A percentile compares a stretch with the other conserved stretches of the same genome.
Evolutionary conservation across 1,140 invertebrate genomes (phyloP).

Genomic region (Penaeus japonicus): DNA sequence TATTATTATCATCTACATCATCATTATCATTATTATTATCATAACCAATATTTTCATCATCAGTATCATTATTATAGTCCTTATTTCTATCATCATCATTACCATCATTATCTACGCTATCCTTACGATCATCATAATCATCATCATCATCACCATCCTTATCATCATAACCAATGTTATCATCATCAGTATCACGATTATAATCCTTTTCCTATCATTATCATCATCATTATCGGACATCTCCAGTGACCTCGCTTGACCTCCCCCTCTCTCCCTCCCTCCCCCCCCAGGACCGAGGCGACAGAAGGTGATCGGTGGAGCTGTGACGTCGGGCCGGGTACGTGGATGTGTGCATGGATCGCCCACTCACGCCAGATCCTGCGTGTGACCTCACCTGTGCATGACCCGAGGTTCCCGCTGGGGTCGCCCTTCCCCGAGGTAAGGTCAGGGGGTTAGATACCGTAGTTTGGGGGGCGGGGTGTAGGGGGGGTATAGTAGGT

Average conservation of each 20-base stretch:
- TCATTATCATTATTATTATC: too few species aligned
- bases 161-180: too few species aligned
- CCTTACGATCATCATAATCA: too few species aligned
- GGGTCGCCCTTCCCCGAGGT: constrained; percentile 63
- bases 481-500: not conserved
- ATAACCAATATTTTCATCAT: too few species aligned
- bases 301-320: constrained; percentile 10
- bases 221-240: too few species aligned
- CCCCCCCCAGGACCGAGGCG: not conserved
- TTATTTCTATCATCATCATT: too few species aligned
- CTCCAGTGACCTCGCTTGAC: not conserved
- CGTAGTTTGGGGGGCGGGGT: not conserved
- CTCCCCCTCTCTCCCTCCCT: not conserved
- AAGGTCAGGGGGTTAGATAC: not conserved
- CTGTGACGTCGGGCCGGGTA: constrained; percentile 58
- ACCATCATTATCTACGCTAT: too few species aligned
- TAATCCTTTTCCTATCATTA: too few species aligned
- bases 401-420: constrained; percentile 66
- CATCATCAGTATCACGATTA: too few species aligned
- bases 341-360: constrained; percentile 67
- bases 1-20: too few species aligned
- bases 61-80: too few species aligned
- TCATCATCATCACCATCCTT: too few species aligned
- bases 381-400: constrained; percentile 61
- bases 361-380: constrained; percentile 66